Evolutionary conservation across 2,888 invertebrate species (phyloP), one percentile per base, ranked within the genome.

Genomic region (Stratiomys singularior): DNA sequence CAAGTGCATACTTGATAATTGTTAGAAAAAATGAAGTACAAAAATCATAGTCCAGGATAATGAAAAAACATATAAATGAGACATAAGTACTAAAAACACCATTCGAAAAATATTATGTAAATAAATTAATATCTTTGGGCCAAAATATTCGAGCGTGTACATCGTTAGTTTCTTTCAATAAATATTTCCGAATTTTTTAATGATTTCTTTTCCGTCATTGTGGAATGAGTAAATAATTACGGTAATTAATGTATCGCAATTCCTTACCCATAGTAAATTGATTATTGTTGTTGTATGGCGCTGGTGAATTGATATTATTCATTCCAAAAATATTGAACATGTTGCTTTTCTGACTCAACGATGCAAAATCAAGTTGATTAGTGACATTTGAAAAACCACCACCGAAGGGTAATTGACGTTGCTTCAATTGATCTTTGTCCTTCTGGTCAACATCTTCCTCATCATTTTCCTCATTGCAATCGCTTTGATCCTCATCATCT

Each of bases 281-380:
- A 81, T 82, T 82, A 81, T 82, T 82, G 81, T 80, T 81, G 80
- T 81, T 81, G 80, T 82, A 82, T 81, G 83, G 82, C 79, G 82
- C 81, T 77, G 78, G 69, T 67, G 80, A 63, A 78, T 77, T 79
- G 47, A 77, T 64, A 78, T 76, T 79, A 74, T 77, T 77, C 71
- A 78, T 79, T 78, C 82, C 82, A 79, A 82, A 82, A 77, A 82
- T 81, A 80, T 82, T 82, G 71, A 77, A 78, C 60, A 80, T 80
- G 76, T 80, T 80, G 76, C 81, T 82, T 52, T 79, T 80, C 63
- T 82, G 79, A 44, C 81, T 80, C 37, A 82, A 76, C 63, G 82
- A 81, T 7, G 83, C 83, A 78, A 83, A 83, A 77, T 84, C 84
- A 63, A 83, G 78, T 58, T 82, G 81, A 77, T 82, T 80, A 69